Evolutionary conservation across 23 tunicate species (phyloP), one percentile per base, ranked within the genome.

Genomic region (Styela clava): DNA sequence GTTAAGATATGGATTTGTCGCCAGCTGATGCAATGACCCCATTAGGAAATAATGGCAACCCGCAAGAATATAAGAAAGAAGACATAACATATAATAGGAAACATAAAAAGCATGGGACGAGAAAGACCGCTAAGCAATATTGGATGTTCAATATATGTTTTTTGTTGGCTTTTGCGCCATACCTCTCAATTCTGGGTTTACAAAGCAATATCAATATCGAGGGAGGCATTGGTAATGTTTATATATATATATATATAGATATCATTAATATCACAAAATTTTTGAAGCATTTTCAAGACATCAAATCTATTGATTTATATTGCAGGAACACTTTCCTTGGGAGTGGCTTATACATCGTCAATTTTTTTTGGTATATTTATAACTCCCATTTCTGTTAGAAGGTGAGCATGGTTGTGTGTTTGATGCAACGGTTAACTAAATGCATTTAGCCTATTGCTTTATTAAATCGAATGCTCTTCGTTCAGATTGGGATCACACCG

Each of bases 401-500:
- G 56, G 56, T 44, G 12, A 44, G n/a, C n/a, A n/a, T n/a, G n/a
- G n/a, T n/a, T n/a, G n/a, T n/a, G n/a, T n/a, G n/a, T n/a, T n/a
- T n/a, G n/a, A n/a, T n/a, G n/a, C n/a, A n/a, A n/a, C n/a, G n/a
- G n/a, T n/a, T n/a, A n/a, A n/a, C n/a, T n/a, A n/a, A n/a, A n/a
- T n/a, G n/a, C n/a, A n/a, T n/a, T n/a, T n/a, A n/a, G n/a, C n/a
- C n/a, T n/a, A n/a, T n/a, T n/a, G n/a, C n/a, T n/a, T n/a, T n/a
- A n/a, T n/a, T n/a, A n/a, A n/a, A n/a, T n/a, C n/a, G 56, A 5
- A 44, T 44, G 56, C 7, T 44, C 12, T 44, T 44, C 56, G 12
- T 44, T 44, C 7, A 44, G 56, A 12, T 5, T 68, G 20, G 94
- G 94, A 23, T 82, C 94, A 19, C 84, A 88, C 68, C 19, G 81